Evolutionary conservation across 2,113 vertebrate species (phyloP), one percentile per base, ranked within the genome.

Genomic region (Odontophorus gujanensis): DNA sequence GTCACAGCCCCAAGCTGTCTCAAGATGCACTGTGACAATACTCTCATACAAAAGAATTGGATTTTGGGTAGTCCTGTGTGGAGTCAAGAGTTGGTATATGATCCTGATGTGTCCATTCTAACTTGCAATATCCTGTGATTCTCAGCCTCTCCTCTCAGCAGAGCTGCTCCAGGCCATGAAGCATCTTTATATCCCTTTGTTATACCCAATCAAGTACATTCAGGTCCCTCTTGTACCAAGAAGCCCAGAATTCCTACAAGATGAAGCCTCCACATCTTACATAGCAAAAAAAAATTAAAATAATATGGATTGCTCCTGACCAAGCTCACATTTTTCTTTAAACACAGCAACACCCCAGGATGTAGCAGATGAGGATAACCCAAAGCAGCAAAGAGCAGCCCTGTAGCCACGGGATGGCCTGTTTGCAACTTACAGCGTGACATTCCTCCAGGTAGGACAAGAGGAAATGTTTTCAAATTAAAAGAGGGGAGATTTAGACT

Each of bases 281-380:
- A 34, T 2, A 50, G 18, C 14, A 40, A 61, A 59, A 59, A 58
- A 66, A 66, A 40, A 40, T 9, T 40, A 40, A 40, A 40, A 40
- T 4, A 40, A 40, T 11, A 40, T 19, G 7, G 48, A 15, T 11
- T 20, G 1, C 6, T 79, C 42, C 58, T 36, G 55, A 47, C 57
- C 1, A 5, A 66, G 14, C 3, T 24, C 61, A 50, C 7, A 1
- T n/a, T 66, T n/a, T 62, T 62, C n/a, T 74, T 47, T 9, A 4
- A 28, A 19, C 14, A 1, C 0, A 2, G 53, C 36, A 78, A 16
- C 14, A 14, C 9, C 34, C 2, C 2, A 1, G 19, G 36, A 32
- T 42, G 25, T 3, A 1, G 13, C 0, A 0, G 11, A 7, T 0
- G 14, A 51, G 81, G 34, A 43, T 1, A 22, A 0, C 88, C 38